Base-by-base conservation (phyloP, 2,888 invertebrate species). In the Pelosia muscerda region DNA sequence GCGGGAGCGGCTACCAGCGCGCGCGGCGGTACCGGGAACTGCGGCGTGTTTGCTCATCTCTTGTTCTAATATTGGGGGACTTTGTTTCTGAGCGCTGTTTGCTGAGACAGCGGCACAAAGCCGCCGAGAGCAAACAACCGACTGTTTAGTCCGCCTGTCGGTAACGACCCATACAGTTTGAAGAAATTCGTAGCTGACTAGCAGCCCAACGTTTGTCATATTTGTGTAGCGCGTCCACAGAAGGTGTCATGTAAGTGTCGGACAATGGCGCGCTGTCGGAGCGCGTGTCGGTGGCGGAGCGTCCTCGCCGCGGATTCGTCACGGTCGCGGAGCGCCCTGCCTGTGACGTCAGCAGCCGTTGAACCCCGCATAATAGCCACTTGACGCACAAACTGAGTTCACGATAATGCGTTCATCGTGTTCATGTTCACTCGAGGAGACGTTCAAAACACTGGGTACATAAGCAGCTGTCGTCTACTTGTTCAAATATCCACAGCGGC, bases 21-120 rank as follows among this genome's bases (percentile, higher is more conserved):
- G 65, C 66, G 49, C 15, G 72, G 70, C 10, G 63, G 55, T 82
- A 73, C 80, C 77, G 42, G 69, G 81, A 80, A 81, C 81, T 76
- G 64, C 59, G 42, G 65, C 56, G 64, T 83, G 84, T 86, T 84
- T 87, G 82, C 70, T 69, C 78, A 61, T 67, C 54, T 69, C 82
- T 83, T 84, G 85, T 83, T 80, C 82, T 81, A 86, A 84, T 80
- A 86, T 74, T 69, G 70, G 73, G 74, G 68, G 76, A 77, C 81
- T 81, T 78, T 81, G 81, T 82, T 77, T 76, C 71, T 57, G 71
- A 61, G 69, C 72, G 68, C 57, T 86, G 79, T 86, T 87, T 87
- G 84, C 66, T 61, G 76, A 82, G 73, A 68, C 70, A 68, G 74
- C 59, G 77, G 71, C 68, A 78, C 76, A 76, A 80, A 79, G 78